Evolutionary conservation across 2,113 vertebrate genomes (phyloP), one percentile per base, ranked within the genome.

Genomic region (Scartelaos histophorus): DNA sequence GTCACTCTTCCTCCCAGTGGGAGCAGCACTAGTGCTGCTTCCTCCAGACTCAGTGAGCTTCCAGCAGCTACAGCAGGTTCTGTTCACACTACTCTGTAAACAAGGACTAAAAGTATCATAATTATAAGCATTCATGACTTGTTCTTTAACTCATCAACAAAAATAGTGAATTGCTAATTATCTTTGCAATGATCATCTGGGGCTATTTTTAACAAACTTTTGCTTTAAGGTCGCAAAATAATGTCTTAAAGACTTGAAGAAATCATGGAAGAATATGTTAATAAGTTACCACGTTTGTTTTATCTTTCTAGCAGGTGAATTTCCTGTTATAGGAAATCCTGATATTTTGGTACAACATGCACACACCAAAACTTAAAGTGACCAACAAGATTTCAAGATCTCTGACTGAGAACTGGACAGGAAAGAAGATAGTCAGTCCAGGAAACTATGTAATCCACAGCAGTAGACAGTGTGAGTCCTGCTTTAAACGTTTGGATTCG

Each of bases 401-500:
- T 34, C 2, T 34, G 25, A 61, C 17, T 17, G 25, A 29, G 25
- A 17, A 61, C 24, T 29, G 25, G 13, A 4, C 1, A 34, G 58
- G 25, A 61, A 61, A 47, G 46, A 47, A 47, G 15, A 47, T 43
- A 43, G 6, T 5, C 60, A 11, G 11, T 17, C 19, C 17, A 64
- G 35, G 35, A 64, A 64, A 64, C 61, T 64, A 19, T 56, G 29
- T 21, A 65, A 72, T 51, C 9, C 13, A 67, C 13, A 46, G 25
- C 62, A 61, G 58, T 61, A 61, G 58, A 38, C 19, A n/a, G 29
- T n/a, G 61, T 43, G 9, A 38, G 61, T 34, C 17, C 29, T 43
- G 47, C 45, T 56, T 69, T 76, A 22, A 51, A 82, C 1, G 19
- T 75, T 67, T 46, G 46, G 57, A 66, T 80, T 81, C 78, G 69